phyloP scores from a whole-genome alignment of 1,140 invertebrate genomes.

The Aleiodes sp. region DNA sequence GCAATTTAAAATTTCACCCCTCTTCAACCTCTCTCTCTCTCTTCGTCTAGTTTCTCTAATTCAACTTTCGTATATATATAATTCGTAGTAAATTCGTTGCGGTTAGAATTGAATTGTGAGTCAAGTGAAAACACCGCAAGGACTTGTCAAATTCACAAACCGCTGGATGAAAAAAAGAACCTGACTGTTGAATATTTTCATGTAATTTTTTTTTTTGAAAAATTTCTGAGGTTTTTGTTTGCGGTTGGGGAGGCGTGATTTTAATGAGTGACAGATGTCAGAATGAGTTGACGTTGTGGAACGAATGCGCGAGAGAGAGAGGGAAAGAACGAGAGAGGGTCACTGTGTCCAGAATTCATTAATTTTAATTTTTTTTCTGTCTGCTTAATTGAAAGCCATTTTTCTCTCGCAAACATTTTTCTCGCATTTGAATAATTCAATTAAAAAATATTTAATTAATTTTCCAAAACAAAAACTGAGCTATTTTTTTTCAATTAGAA shows the following conservation, averaged over 20 bases:
- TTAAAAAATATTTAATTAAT: no score
- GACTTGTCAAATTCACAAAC: not conserved
- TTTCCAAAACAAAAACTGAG: no score
- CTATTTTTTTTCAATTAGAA: no score
- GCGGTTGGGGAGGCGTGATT: slow-evolving; percentile 44
- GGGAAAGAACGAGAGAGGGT: slow-evolving; percentile 27
- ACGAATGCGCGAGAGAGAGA: no score
- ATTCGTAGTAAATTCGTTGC: not conserved
- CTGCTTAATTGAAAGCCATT: no score
- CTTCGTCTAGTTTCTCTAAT: not conserved
- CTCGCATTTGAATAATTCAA: no score
- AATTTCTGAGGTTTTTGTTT: slow-evolving; percentile 44
- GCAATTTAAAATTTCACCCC: slow-evolving; percentile 2
- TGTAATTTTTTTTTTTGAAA: not conserved
- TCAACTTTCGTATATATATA: not conserved
- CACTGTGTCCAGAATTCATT: slow-evolving; percentile 34
- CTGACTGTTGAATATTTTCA: not conserved
- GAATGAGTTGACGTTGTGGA: slow-evolving; percentile 53
- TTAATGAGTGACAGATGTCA: slow-evolving; percentile 63
- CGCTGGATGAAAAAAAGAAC: not conserved
- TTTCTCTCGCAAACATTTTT: no score
- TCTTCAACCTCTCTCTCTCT: not conserved
- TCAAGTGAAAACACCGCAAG: not conserved
- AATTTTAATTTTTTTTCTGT: slow-evolving; percentile 28
- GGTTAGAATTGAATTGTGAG: not conserved